Conservation (phyloP, 2,888 invertebrate genomes). For the Parnassius mnemosyne region DNA sequence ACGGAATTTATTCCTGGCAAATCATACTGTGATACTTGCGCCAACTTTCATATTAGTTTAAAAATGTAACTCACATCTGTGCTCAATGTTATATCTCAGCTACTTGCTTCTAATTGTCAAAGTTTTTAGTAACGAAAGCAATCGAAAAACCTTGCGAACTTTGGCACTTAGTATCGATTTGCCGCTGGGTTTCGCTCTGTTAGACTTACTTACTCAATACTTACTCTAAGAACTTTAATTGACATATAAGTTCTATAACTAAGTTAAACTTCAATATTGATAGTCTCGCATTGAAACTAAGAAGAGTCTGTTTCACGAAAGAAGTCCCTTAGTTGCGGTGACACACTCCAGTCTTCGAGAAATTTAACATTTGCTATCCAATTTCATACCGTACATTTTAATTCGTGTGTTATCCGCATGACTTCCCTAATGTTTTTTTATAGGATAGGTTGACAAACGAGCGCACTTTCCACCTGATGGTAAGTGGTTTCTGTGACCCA, state of each 20-base stretch:
- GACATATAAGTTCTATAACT: conserved; percentile 16
- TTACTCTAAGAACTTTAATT: conserved; percentile 18
- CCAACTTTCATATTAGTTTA: background rate
- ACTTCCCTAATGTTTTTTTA: too few relatives aligned
- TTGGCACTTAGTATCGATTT: conserved; percentile 25
- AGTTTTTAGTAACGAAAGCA: conserved; percentile 23
- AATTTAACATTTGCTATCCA: too few relatives aligned
- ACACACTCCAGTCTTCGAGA: too few relatives aligned
- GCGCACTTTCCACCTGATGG: too few relatives aligned
- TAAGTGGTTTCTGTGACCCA: too few relatives aligned
- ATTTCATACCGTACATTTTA: too few relatives aligned
- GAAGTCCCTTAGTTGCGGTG: too few relatives aligned
- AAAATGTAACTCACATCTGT: conserved; percentile 11
- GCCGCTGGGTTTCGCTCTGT: conserved; percentile 13
- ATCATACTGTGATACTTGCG: background rate
- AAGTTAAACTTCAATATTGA: too few relatives aligned
- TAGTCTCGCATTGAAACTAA: too few relatives aligned
- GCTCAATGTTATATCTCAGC: conserved; percentile 13
- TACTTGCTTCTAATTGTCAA: conserved; percentile 20
- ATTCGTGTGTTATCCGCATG: too few relatives aligned
- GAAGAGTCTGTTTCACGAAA: too few relatives aligned
- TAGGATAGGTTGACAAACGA: too few relatives aligned
- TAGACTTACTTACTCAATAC: conserved; percentile 8
- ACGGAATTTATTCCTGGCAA: background rate
- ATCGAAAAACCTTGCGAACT: conserved; percentile 24